Conservation (phyloP, 2,113 vertebrate genomes). For the Xiphophorus maculatus region DNA sequence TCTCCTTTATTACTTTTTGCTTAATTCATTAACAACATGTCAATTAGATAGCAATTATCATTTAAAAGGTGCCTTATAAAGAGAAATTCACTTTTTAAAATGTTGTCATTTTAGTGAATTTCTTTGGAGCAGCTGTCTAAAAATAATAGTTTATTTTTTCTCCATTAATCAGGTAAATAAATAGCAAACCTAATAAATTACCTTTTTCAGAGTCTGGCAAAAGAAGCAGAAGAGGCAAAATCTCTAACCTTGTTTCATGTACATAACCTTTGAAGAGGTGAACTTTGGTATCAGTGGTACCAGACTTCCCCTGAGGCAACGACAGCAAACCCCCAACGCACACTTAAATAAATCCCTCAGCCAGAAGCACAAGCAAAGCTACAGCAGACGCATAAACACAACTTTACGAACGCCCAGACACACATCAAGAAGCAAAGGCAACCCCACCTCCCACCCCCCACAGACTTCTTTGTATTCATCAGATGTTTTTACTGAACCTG, state of each 20-base stretch:
- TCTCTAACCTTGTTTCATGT: conserved; percentile 41
- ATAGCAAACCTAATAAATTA: conserved; percentile 1
- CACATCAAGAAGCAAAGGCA: conserved; percentile 10
- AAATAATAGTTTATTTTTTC: conserved; percentile 6
- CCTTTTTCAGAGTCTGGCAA: not conserved
- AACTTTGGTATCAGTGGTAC: conserved; percentile 67
- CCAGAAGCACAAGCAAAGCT: conserved; percentile 19
- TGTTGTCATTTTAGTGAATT: not conserved
- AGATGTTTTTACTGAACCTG: conserved; percentile 64
- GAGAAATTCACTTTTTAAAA: conserved; percentile 20
- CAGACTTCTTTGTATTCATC: conserved; percentile 72
- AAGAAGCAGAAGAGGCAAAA: conserved; percentile 14
- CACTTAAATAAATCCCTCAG: conserved; percentile 46
- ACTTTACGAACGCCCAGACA: conserved; percentile 3
- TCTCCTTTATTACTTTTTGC: not conserved
- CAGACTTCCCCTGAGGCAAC: conserved; percentile 63
- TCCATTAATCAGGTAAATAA: conserved; percentile 10
- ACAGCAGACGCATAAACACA: conserved; percentile 34
- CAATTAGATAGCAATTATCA: no score
- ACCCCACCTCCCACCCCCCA: conserved; percentile 21
- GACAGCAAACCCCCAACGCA: conserved; percentile 32
- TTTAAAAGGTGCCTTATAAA: conserved; percentile 19
- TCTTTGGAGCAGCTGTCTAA: conserved; percentile 2
- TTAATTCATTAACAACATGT: not conserved
- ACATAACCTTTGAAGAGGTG: conserved; percentile 62